Conservation (phyloP, 2,888 invertebrate species). For the Blastobasis adustella region DNA sequence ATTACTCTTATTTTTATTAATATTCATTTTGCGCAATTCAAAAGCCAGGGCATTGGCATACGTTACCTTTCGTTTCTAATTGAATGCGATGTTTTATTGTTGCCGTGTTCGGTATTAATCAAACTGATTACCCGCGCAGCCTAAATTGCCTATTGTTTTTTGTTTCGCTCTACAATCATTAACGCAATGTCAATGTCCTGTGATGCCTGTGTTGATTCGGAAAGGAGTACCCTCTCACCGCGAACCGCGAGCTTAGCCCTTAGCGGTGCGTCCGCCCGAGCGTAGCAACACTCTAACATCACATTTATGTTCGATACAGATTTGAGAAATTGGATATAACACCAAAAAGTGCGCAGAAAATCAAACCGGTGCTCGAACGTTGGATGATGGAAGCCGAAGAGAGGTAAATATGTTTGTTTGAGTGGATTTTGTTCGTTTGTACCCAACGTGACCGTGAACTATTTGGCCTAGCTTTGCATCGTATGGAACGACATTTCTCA, state of each 20-base stretch:
- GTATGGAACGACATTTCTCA: constrained; percentile 66
- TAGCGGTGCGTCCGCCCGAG: constrained; percentile 35
- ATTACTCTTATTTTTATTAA: constrained; percentile 63
- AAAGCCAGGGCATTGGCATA: constrained; percentile 95
- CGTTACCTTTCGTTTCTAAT: constrained; percentile 71
- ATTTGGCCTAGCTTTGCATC: constrained; percentile 71
- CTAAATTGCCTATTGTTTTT: constrained; percentile 72
- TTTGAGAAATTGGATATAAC: constrained; percentile 99
- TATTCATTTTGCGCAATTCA: constrained; percentile 72
- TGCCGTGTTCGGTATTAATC: constrained; percentile 69
- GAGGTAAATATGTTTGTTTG: constrained; percentile 80
- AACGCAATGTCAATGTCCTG: constrained; percentile 81
- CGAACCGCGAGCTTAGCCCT: constrained; percentile 23
- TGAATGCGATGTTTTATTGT: constrained; percentile 71
- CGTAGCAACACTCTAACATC: constrained; percentile 62
- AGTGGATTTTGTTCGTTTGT: constrained; percentile 63
- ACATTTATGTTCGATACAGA: constrained; percentile 80
- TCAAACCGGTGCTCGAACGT: constrained; percentile 97
- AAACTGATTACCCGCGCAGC: constrained; percentile 69
- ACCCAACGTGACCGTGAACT: constrained; percentile 60
- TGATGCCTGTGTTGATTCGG: constrained; percentile 61
- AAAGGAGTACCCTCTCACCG: constrained; percentile 32
- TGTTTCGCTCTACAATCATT: constrained; percentile 60
- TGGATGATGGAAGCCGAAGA: constrained; percentile 99
- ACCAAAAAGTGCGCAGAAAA: constrained; percentile 99